A percentile compares a stretch with the other conserved stretches of the same genome.
These are phyloP conservation scores for Uloborus diversus DNA, from an alignment of 1,140 invertebrate genomes.

Conservation along the genomic window DNA sequence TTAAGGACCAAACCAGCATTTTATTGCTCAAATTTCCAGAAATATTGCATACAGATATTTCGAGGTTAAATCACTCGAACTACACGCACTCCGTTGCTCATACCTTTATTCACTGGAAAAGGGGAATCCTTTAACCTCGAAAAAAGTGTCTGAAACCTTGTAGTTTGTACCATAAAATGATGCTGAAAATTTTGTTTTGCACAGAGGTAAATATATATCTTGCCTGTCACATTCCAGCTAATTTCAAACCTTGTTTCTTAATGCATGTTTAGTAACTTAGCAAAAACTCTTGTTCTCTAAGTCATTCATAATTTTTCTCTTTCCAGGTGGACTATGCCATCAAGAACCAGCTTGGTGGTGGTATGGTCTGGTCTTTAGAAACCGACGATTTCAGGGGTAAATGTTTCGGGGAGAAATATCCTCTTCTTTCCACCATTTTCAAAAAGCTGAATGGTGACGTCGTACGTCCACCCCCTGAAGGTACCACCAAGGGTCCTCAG, in stretches of 20 bases:
- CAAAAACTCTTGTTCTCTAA: no score
- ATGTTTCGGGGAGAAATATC: slow-evolving; percentile 59
- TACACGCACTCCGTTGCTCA: no score
- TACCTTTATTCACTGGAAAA: no score
- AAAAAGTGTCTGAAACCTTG: no score
- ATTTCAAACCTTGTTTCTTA: neutral
- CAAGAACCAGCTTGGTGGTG: slow-evolving; percentile 67
- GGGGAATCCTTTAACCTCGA: no score
- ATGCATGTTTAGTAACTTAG: no score
- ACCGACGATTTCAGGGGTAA: slow-evolving; percentile 70
- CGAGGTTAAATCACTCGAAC: no score
- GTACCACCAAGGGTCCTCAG: neutral
- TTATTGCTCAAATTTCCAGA: no score
- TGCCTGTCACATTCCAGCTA: neutral
- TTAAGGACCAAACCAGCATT: no score
- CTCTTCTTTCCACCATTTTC: slow-evolving; percentile 58
- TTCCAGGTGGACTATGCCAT: slow-evolving; percentile 62
- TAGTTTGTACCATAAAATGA: no score
- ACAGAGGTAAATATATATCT: neutral
- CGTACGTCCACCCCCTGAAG: neutral
- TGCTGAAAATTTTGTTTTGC: neutral
- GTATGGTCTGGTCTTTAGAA: slow-evolving; percentile 74
- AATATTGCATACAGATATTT: no score
- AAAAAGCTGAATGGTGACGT: slow-evolving; percentile 51
- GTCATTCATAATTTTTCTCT: no score